phyloP scores from a whole-genome alignment of 2,797 vertebrate species.

The Heterohyrax brucei region DNA sequence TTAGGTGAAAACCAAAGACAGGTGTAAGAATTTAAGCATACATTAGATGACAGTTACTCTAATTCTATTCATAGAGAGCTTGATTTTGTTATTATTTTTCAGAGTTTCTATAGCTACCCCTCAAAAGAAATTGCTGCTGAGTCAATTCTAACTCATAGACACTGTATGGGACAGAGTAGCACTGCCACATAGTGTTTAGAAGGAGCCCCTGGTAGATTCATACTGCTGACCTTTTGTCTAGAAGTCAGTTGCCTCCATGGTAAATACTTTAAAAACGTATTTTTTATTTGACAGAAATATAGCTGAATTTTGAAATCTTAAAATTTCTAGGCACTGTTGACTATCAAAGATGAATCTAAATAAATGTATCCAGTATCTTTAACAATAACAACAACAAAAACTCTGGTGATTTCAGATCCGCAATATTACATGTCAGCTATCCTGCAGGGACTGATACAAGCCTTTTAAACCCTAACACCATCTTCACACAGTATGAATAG shows the following conservation, averaged over 20 bases:
- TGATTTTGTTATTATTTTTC: not conserved
- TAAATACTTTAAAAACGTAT: not conserved
- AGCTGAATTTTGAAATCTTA: not conserved
- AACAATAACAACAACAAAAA: constrained; percentile 19
- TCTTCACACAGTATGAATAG: not conserved
- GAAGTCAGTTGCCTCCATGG: not conserved
- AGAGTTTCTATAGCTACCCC: not conserved
- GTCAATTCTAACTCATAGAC: too few relatives aligned
- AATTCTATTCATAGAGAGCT: not conserved
- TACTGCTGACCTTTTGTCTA: too few relatives aligned
- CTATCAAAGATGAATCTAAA: not conserved
- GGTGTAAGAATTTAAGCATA: not conserved
- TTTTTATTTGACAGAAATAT: not conserved
- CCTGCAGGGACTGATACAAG: not conserved
- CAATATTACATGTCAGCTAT: not conserved
- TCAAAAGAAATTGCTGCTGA: too few relatives aligned
- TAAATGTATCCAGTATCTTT: not conserved
- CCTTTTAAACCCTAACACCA: not conserved
- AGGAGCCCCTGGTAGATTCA: too few relatives aligned
- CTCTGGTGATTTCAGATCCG: not conserved
- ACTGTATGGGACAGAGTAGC: too few relatives aligned
- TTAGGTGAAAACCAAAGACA: not conserved
- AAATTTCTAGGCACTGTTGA: constrained; percentile 13
- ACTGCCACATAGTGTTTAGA: too few relatives aligned
- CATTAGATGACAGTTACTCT: not conserved